Base-by-base conservation (phyloP, 2,888 invertebrate species). In the Ligdia adustata region DNA sequence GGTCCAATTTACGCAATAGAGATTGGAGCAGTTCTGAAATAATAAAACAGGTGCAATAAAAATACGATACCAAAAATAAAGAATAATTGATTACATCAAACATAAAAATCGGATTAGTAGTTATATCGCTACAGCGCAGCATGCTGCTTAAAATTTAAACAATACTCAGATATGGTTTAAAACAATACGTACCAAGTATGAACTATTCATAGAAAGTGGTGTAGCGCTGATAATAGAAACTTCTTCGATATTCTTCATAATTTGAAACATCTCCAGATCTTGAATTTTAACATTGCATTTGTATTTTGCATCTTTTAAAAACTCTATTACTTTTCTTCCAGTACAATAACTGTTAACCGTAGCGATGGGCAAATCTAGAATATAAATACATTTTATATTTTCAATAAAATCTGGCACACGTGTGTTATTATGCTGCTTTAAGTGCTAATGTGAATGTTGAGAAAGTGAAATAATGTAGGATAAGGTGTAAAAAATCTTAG, bases 1-100 rank as follows among this genome's bases (percentile, higher is more conserved):
- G 24, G 78, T 81, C 86, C 82, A 88, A 57, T 82, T 80, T 2
- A 77, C 70, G 54, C 88, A 88, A 52, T 82, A 68, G 14, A 86
- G 57, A 24, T 63, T 72, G 9, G 83, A 72, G 59, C 87, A 88
- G 59, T 87, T 79, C 90, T 89, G 77, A 40, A 82, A 84, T 9
- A 20, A 31, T 4, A 31, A 42, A 7, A 12, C 1, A 3, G 1
- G 2, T 20, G n/a, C n/a, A n/a, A n/a, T n/a, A n/a, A n/a, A n/a
- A n/a, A n/a, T n/a, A n/a, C n/a, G n/a, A n/a, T n/a, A n/a, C n/a
- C n/a, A n/a, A n/a, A n/a, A n/a, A n/a, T n/a, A n/a, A n/a, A n/a
- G n/a, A n/a, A n/a, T n/a, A n/a, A n/a, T n/a, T n/a, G n/a, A n/a
- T n/a, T n/a, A n/a, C n/a, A n/a, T n/a, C n/a, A n/a, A n/a, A n/a